Conservation (phyloP, 2,888 invertebrate species). For the Oxystoma pomonae region DNA sequence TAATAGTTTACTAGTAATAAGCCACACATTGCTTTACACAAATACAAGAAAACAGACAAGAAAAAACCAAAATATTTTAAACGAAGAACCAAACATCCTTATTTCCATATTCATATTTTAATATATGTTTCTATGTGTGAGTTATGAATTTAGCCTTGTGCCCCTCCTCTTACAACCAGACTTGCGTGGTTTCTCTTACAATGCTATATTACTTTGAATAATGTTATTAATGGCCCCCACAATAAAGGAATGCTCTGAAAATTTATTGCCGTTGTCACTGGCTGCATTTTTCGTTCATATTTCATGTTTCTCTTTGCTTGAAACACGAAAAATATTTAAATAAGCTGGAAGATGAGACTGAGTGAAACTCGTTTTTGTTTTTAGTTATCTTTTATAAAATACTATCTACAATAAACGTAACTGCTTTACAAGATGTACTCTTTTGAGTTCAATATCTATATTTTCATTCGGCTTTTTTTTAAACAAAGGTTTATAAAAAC, state of each 20-base stretch:
- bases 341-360: background rate
- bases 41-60: too few relatives aligned
- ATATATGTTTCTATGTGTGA: too few relatives aligned
- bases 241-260: conserved; percentile 22
- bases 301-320: background rate
- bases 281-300: conserved; percentile 10
- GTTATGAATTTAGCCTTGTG: background rate
- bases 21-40: too few relatives aligned
- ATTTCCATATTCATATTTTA: background rate
- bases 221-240: conserved; percentile 20
- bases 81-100: background rate
- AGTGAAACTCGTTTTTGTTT: background rate
- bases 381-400: too few relatives aligned
- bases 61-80: too few relatives aligned
- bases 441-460: too few relatives aligned
- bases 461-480: too few relatives aligned
- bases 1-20: too few relatives aligned
- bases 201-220: conserved; percentile 24
- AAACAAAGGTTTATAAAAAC: too few relatives aligned
- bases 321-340: background rate
- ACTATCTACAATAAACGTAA: too few relatives aligned
- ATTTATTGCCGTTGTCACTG: conserved; percentile 21
- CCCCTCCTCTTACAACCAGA: background rate
- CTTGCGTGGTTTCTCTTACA: conserved; percentile 20
- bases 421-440: too few relatives aligned